These are phyloP conservation scores for Conops quadrifasciatus DNA, from an alignment of 2,888 invertebrate genomes.

Conservation along the genomic window DNA sequence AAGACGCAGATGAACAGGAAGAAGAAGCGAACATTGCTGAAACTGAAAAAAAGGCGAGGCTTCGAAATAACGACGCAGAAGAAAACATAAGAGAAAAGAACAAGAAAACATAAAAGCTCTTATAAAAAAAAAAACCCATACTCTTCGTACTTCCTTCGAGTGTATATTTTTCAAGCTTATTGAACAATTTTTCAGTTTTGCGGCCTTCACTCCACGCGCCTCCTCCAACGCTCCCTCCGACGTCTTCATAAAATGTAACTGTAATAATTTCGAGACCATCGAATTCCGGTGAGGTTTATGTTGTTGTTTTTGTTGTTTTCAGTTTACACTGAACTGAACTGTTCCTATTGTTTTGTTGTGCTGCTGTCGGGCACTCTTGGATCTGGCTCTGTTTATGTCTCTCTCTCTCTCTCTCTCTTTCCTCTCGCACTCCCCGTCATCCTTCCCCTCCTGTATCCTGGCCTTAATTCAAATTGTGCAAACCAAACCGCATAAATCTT, in stretches of 20 bases:
- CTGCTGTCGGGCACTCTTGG: no score
- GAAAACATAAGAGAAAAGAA: slow-evolving; percentile 17
- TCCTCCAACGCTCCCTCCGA: background rate
- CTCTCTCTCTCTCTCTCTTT: no score
- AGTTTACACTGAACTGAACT: no score
- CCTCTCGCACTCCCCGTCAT: no score
- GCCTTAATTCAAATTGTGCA: background rate
- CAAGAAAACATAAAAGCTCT: background rate
- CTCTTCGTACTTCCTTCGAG: background rate
- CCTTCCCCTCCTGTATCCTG: background rate
- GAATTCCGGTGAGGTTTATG: no score
- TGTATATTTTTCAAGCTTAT: slow-evolving; percentile 21
- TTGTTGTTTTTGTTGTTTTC: no score
- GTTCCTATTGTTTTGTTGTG: no score
- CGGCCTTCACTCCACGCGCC: background rate
- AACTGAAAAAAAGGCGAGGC: background rate
- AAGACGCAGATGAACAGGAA: slow-evolving; percentile 26
- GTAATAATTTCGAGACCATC: no score
- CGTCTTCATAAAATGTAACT: background rate
- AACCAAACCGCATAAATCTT: slow-evolving; percentile 38
- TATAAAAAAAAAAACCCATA: background rate
- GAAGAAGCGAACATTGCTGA: background rate
- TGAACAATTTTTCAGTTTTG: background rate
- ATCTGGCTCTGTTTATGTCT: no score
- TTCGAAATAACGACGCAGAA: background rate